A percentile compares a stretch with the other conserved stretches of the same genome.
Conservation (phyloP, 1,140 invertebrate species). For the Solenopsis invicta region DNA sequence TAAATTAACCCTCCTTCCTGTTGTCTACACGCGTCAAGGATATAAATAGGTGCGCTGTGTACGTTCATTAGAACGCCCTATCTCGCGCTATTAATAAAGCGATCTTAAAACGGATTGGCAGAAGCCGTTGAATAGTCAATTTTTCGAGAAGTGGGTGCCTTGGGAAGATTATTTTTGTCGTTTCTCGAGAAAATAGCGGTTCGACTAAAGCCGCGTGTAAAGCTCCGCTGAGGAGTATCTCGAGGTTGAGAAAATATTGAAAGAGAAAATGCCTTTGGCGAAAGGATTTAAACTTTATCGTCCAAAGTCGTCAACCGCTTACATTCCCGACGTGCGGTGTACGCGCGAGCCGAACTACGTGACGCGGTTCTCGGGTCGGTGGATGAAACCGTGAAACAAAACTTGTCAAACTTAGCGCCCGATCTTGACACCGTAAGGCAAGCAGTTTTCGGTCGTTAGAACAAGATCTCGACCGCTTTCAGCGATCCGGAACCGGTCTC, state of each 20-base stretch:
- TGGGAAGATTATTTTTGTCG: not conserved
- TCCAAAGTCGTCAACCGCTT: not conserved
- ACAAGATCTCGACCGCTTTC: not conserved
- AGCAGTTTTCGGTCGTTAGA: conserved; percentile 34
- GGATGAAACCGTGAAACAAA: conserved; percentile 39
- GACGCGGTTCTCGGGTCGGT: not conserved
- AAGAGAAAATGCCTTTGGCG: conserved; percentile 12
- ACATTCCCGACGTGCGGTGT: conserved; percentile 8
- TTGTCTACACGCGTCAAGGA: not conserved
- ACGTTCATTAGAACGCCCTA: not conserved
- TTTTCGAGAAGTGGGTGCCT: not conserved
- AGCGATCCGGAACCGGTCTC: not conserved
- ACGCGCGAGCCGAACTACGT: not conserved
- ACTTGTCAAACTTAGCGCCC: conserved; percentile 66
- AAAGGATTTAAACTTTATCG: conserved; percentile 35
- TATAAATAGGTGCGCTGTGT: conserved; percentile 8
- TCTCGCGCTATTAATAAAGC: conserved; percentile 19
- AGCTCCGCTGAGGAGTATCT: not conserved
- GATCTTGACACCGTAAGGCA: conserved; percentile 24
- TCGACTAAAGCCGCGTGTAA: not conserved
- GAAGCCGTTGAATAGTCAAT: not conserved
- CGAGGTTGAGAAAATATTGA: conserved; percentile 18
- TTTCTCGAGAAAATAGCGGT: not conserved
- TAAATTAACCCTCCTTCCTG: conserved; percentile 26
- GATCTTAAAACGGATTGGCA: not conserved